phyloP scores from a whole-genome alignment of 2,888 invertebrate species.

The Brenthis hecate region DNA sequence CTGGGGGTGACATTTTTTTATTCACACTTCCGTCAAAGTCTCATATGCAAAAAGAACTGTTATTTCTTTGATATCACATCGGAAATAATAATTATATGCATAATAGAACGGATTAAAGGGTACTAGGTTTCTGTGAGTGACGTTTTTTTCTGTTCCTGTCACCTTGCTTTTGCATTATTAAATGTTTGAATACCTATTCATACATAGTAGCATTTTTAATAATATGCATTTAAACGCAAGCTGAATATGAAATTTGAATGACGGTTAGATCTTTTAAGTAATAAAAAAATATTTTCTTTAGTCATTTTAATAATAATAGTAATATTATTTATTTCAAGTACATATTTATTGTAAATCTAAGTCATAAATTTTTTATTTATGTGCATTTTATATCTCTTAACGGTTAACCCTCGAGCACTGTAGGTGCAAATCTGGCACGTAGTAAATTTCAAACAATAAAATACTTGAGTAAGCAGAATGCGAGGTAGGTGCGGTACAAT shows the following conservation, averaged over 20 bases:
- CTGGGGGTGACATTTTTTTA: slow-evolving; percentile 79
- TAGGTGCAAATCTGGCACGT: slow-evolving; percentile 71
- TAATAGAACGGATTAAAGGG: slow-evolving; percentile 79
- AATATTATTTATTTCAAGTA: not conserved
- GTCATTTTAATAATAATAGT: not conserved
- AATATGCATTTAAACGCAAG: slow-evolving; percentile 71
- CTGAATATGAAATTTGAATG: slow-evolving; percentile 47
- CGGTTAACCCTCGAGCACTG: slow-evolving; percentile 74
- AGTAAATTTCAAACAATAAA: slow-evolving; percentile 62
- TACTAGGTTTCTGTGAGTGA: slow-evolving; percentile 65
- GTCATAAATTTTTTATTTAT: slow-evolving; percentile 28
- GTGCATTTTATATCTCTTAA: slow-evolving; percentile 44
- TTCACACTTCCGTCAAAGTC: slow-evolving; percentile 78
- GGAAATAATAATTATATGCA: slow-evolving; percentile 83
- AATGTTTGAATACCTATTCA: slow-evolving; percentile 44
- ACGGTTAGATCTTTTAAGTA: slow-evolving; percentile 2
- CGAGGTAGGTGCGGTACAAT: slow-evolving; percentile 63
- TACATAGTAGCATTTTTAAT: slow-evolving; percentile 52
- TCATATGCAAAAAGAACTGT: slow-evolving; percentile 80
- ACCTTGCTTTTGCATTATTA: slow-evolving; percentile 67
- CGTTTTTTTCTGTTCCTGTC: slow-evolving; percentile 71
- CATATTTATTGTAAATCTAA: not conserved
- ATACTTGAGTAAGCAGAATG: slow-evolving; percentile 57
- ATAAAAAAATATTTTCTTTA: not conserved
- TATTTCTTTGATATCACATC: slow-evolving; percentile 78